phyloP scores from a whole-genome alignment of 1,140 invertebrate genomes.

The Sitophilus oryzae region DNA sequence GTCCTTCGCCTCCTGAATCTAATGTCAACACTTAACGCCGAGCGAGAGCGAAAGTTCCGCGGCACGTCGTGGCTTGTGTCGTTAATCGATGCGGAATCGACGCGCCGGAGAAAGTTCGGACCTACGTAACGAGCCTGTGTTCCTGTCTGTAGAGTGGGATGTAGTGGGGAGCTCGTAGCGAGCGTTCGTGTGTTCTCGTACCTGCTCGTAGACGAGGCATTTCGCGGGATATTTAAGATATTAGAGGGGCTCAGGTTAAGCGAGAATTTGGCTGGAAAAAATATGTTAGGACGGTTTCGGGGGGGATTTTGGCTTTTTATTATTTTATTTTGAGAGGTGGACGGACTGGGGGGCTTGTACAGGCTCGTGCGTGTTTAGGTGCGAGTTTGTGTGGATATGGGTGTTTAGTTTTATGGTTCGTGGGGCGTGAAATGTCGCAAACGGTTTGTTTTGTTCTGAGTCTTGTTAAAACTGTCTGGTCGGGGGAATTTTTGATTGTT shows the following conservation, averaged over 20 bases:
- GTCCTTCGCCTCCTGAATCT: background rate
- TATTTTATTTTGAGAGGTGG: conserved; percentile 21
- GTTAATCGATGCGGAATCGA: conserved; percentile 32
- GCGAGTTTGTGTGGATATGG: too few species aligned
- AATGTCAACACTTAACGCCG: background rate
- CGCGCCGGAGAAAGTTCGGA: conserved; percentile 34
- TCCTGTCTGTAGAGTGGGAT: conserved; percentile 20
- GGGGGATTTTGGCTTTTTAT: conserved; percentile 24
- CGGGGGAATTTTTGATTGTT: too few species aligned
- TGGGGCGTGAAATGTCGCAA: too few species aligned
- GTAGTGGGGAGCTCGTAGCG: conserved; percentile 26
- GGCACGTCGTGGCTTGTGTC: conserved; percentile 25
- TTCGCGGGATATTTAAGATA: conserved; percentile 42
- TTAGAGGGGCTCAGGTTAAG: conserved; percentile 32
- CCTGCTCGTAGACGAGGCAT: conserved; percentile 24
- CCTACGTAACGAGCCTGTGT: conserved; percentile 23
- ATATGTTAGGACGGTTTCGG: conserved; percentile 31
- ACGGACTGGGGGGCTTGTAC: background rate
- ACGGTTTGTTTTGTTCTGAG: too few species aligned
- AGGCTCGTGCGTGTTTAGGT: background rate
- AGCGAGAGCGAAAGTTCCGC: conserved; percentile 24
- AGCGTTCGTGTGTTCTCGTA: conserved; percentile 21
- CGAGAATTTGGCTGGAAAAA: conserved; percentile 31
- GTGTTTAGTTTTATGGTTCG: background rate
- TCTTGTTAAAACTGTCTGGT: too few species aligned